Conservation (phyloP, 1,140 invertebrate species). For the Linepithema humile region DNA sequence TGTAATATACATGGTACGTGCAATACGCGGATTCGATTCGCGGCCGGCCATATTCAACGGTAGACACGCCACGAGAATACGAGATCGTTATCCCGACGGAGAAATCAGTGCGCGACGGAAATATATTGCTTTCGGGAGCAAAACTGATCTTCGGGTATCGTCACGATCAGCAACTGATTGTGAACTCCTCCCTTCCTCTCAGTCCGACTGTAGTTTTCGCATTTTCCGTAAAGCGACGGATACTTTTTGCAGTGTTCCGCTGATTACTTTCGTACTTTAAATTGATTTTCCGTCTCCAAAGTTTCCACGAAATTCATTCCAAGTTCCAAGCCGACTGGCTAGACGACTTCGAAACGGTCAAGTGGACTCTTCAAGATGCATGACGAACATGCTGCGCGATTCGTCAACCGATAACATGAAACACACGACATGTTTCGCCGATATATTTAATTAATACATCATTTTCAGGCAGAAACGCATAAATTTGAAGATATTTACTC, state of each 20-base stretch:
- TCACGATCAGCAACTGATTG: background rate
- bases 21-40: constrained; percentile 6
- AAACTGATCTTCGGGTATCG: background rate
- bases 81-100: constrained; percentile 21
- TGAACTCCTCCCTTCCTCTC: constrained; percentile 1
- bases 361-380: constrained; percentile 23
- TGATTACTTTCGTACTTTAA: constrained; percentile 52
- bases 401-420: constrained; percentile 3
- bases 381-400: constrained; percentile 1
- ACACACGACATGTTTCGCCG: background rate
- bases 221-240: constrained; percentile 43
- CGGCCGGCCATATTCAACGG: constrained; percentile 9
- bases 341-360: constrained; percentile 38
- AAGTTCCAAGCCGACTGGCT: constrained; percentile 45
- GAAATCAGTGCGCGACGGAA: constrained; percentile 31
- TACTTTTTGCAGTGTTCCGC: constrained; percentile 30
- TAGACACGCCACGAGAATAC: constrained; percentile 27
- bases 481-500: background rate
- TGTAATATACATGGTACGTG: constrained; percentile 18
- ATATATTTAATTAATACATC: constrained; percentile 1
- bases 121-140: constrained; percentile 24
- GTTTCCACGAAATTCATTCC: constrained; percentile 45
- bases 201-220: constrained; percentile 35
- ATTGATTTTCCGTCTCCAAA: constrained; percentile 47
- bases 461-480: background rate